A percentile compares a stretch with the other conserved stretches of the same genome.
Conservation (phyloP, 2,113 vertebrate genomes). For the Perognathus longimembris region DNA sequence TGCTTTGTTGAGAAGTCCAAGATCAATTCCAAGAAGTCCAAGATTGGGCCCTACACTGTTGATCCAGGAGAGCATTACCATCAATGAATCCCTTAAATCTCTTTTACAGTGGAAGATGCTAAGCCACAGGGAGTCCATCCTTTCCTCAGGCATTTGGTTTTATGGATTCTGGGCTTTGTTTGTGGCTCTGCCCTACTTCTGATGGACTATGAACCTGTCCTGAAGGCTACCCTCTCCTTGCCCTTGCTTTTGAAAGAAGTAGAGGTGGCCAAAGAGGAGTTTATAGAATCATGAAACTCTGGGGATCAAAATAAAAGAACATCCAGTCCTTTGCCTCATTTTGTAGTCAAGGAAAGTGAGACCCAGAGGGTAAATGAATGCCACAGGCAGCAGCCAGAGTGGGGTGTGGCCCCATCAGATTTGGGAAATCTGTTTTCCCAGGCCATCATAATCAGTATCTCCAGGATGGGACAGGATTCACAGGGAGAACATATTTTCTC, state of each 20-base stretch:
- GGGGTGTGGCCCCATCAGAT: neutral
- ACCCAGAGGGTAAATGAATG: neutral
- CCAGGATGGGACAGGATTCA: neutral
- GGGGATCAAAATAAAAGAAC: slow-evolving; percentile 37
- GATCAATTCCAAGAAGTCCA: neutral
- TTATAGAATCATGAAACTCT: slow-evolving; percentile 51
- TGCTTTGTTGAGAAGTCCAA: neutral
- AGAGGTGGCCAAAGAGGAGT: slow-evolving; percentile 28
- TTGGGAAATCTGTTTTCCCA: neutral
- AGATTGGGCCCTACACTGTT: neutral
- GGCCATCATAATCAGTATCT: neutral
- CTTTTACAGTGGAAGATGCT: neutral
- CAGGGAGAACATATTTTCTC: neutral
- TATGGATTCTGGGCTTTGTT: neutral
- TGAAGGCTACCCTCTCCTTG: neutral
- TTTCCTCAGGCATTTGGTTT: neutral
- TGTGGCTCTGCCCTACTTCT: slow-evolving; percentile 24
- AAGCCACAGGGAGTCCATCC: neutral
- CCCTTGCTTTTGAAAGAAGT: slow-evolving; percentile 35
- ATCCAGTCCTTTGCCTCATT: slow-evolving; percentile 21
- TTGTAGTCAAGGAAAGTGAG: slow-evolving; percentile 48
- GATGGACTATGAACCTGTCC: slow-evolving; percentile 42
- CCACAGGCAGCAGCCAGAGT: neutral
- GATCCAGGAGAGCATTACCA: neutral
- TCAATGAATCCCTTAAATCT: slow-evolving; percentile 1